Percentiles rank a stretch among this genome's conserved stretches.
Conservation (phyloP, 2,113 vertebrate genomes). For the Alethe castanea region DNA sequence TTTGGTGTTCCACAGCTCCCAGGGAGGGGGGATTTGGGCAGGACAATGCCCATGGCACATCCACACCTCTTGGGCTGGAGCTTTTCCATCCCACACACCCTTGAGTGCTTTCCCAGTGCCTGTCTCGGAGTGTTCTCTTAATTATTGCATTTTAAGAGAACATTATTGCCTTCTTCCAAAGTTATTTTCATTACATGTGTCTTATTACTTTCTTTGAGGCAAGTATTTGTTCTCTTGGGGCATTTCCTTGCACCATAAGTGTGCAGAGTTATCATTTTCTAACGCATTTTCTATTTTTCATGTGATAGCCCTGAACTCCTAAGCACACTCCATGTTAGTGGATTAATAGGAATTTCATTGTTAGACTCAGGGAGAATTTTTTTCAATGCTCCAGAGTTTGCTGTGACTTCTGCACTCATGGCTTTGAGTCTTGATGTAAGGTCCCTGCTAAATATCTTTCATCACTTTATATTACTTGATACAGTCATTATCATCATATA, state of each 20-base stretch:
- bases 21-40: background rate
- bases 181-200: background rate
- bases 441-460: background rate
- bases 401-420: background rate
- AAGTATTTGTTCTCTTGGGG: background rate
- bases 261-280: background rate
- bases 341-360: background rate
- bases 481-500: background rate
- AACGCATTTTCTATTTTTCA: background rate
- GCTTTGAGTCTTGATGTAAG: background rate
- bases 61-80: background rate
- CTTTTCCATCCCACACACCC: background rate
- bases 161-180: background rate
- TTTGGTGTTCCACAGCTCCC: background rate
- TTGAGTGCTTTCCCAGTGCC: background rate
- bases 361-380: background rate
- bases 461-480: background rate
- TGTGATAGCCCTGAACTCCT: background rate
- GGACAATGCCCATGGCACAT: background rate
- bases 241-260: background rate
- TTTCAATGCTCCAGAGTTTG: background rate
- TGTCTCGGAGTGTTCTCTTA: background rate
- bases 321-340: background rate
- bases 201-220: background rate
- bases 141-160: background rate